Conservation (phyloP, 2,888 invertebrate species). For the Volucella inanis region DNA sequence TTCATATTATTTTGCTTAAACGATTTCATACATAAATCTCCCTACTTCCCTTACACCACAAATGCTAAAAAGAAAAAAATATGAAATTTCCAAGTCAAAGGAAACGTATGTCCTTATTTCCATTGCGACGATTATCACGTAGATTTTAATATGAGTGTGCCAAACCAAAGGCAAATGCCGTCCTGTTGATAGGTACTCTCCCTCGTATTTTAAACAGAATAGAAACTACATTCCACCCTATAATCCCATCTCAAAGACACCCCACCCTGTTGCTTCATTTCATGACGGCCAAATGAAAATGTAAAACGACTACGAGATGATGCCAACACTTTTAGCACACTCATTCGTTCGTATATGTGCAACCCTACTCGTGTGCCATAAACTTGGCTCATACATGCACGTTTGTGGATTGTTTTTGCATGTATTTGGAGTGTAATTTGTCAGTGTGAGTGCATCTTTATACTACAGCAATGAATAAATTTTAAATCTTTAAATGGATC, state of each 20-base stretch:
- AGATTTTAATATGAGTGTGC: conserved; percentile 2
- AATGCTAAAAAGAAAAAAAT: conserved; percentile 1
- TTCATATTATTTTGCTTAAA: no score
- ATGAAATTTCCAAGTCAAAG: conserved; percentile 42
- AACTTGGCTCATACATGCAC: conserved; percentile 54
- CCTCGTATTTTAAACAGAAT: background rate
- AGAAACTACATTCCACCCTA: background rate
- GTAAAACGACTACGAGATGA: conserved; percentile 25
- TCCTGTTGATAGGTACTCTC: background rate
- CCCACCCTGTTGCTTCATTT: conserved; percentile 35
- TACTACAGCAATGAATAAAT: conserved; percentile 6
- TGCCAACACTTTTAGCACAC: conserved; percentile 31
- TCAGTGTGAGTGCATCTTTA: background rate
- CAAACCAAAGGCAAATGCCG: conserved; percentile 13
- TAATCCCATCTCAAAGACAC: background rate
- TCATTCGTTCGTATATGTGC: background rate
- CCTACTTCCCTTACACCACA: no score
- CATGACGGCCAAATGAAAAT: conserved; percentile 40
- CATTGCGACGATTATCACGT: conserved; percentile 43
- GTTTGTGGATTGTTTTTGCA: conserved; percentile 44
- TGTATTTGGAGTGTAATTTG: conserved; percentile 42
- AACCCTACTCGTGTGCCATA: conserved; percentile 24
- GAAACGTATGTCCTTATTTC: conserved; percentile 38
- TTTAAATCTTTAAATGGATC: conserved; percentile 32
- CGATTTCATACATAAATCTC: no score